Percentiles rank a stretch among this genome's conserved stretches.
phyloP scores from a whole-genome alignment of 2,797 vertebrate species.

The Myotis planiceps region DNA sequence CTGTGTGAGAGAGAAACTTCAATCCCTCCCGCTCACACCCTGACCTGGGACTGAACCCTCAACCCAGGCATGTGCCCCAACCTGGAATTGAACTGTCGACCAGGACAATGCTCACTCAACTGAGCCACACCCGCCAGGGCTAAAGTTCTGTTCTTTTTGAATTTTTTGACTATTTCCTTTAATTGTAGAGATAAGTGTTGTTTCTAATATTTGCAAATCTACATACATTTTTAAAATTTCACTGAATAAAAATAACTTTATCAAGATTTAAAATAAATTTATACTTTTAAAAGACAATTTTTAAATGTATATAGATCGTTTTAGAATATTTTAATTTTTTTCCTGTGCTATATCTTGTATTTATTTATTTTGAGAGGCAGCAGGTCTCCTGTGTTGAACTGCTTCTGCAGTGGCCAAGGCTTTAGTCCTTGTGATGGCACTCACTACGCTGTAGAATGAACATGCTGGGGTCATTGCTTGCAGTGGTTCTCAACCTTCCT shows the following conservation, averaged over 20 bases:
- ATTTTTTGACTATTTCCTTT: not conserved
- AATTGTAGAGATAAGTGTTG: not conserved
- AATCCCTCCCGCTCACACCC: too few species aligned
- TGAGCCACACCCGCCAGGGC: not conserved
- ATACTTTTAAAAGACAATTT: not conserved
- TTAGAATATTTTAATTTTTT: not conserved
- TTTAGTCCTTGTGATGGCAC: rapidly evolving
- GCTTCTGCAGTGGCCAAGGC: too few species aligned
- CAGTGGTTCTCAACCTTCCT: too few species aligned
- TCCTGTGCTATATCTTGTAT: not conserved
- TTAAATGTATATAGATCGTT: not conserved
- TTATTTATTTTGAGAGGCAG: too few species aligned
- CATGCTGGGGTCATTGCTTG: too few species aligned
- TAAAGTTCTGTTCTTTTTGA: not conserved
- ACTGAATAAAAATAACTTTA: not conserved
- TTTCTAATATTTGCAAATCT: not conserved
- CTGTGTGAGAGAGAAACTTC: not conserved
- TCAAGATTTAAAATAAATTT: not conserved
- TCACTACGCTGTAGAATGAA: not conserved
- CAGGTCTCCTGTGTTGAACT: not conserved
- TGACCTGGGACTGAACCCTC: not conserved
- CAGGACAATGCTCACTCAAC: not conserved
- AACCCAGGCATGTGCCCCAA: not conserved
- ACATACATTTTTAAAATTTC: not conserved
- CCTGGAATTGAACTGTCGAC: not conserved